phyloP scores from a whole-genome alignment of 37 sponge, comb jelly and placozoan genomes.

The Theonella swinhoei region DNA sequence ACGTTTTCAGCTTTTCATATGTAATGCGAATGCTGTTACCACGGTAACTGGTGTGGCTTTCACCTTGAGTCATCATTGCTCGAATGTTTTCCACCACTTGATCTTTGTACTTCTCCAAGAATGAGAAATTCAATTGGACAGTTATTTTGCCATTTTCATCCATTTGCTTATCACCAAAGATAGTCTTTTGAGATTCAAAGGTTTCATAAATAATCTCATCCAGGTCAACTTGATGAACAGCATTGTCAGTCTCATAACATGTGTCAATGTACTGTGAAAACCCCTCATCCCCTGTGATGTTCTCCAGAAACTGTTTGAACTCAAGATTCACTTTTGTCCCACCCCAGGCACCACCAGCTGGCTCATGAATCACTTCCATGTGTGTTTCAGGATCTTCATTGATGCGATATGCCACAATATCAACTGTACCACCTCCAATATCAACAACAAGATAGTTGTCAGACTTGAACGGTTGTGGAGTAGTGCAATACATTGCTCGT shows the following conservation, averaged over 20 bases:
- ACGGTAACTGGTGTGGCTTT: neutral
- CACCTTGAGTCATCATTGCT: neutral
- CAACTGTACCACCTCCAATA: conserved; percentile 7
- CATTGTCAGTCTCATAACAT: neutral
- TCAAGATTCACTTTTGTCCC: neutral
- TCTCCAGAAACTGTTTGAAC: neutral
- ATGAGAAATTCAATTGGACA: neutral
- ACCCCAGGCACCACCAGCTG: neutral
- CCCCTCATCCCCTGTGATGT: neutral
- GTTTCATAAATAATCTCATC: neutral
- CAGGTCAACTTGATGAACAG: neutral
- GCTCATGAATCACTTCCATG: neutral
- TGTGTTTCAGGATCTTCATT: neutral
- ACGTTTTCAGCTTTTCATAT: conserved; percentile 1
- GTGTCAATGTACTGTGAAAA: neutral
- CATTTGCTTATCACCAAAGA: neutral
- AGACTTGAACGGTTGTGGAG: neutral
- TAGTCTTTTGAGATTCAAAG: neutral
- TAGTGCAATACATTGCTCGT: neutral
- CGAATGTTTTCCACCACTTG: neutral
- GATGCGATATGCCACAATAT: neutral
- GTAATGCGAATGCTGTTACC: neutral
- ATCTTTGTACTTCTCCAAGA: too few relatives aligned
- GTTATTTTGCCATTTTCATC: neutral
- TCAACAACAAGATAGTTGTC: conserved; percentile 3